These are phyloP conservation scores for Coelopa pilipes DNA, from an alignment of 2,888 invertebrate species.

Conservation along the genomic window DNA sequence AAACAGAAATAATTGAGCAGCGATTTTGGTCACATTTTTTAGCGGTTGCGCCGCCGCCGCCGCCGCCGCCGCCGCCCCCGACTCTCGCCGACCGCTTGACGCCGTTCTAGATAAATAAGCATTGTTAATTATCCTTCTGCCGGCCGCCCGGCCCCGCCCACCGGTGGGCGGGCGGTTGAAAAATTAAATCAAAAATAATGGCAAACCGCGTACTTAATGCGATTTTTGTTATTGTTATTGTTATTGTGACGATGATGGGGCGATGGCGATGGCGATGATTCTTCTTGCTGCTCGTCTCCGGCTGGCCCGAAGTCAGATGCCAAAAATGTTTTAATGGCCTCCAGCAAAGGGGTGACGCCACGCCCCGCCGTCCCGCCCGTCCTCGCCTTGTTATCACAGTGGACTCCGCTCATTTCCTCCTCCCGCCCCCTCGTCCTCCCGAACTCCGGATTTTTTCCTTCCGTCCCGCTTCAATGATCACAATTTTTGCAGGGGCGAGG, in stretches of 20 bases:
- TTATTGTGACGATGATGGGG: no score
- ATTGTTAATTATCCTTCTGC: slow-evolving; percentile 63
- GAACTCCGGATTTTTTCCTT: no score
- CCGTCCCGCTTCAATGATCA: no score
- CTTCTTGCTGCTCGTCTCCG: slow-evolving; percentile 23
- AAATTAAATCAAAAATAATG: slow-evolving; percentile 56
- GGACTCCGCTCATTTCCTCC: no score
- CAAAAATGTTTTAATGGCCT: slow-evolving; percentile 20
- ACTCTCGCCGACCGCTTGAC: slow-evolving; percentile 56
- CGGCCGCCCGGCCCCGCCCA: background rate
- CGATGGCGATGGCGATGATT: slow-evolving; percentile 5
- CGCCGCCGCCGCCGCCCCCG: no score
- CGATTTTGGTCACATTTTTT: slow-evolving; percentile 26
- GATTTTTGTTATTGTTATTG: slow-evolving; percentile 47
- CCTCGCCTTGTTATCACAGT: no score
- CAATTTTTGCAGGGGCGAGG: no score
- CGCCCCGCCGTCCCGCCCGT: no score
- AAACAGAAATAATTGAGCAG: slow-evolving; percentile 28
- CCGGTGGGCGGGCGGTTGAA: background rate
- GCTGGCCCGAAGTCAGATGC: slow-evolving; percentile 20
- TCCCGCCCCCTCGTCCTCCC: no score
- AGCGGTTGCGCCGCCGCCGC: background rate
- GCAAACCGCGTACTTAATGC: slow-evolving; percentile 61
- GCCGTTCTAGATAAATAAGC: slow-evolving; percentile 65
- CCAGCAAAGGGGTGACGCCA: slow-evolving; percentile 8